A percentile compares a stretch with the other conserved stretches of the same genome.
phyloP scores from a whole-genome alignment of 2,113 vertebrate species.

The Aviceda subcristata region DNA sequence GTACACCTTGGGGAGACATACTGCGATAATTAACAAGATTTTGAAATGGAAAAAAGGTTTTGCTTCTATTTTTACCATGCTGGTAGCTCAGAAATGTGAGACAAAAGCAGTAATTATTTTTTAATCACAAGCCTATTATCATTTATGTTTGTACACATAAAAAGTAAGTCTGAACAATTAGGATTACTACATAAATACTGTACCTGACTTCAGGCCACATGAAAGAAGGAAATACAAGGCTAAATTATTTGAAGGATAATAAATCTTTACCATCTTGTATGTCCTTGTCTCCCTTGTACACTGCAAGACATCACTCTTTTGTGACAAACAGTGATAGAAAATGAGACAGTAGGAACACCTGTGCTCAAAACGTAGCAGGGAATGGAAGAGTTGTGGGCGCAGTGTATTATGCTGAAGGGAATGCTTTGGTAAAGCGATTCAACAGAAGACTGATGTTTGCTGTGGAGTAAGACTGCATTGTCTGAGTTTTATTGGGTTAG shows the following conservation, averaged over 20 bases:
- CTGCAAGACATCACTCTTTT: neutral
- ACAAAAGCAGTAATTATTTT: conserved; percentile 37
- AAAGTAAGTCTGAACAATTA: neutral
- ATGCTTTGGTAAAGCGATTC: neutral
- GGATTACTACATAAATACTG: neutral
- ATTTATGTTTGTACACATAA: conserved; percentile 5
- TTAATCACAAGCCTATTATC: neutral
- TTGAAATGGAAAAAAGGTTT: conserved; percentile 40
- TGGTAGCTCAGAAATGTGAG: neutral
- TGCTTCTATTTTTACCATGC: conserved; percentile 48
- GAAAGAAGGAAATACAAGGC: neutral
- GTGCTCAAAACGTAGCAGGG: neutral
- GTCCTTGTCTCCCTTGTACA: neutral
- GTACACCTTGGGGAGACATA: conserved; percentile 34
- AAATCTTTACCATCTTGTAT: neutral
- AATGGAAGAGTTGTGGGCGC: neutral
- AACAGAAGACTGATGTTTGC: neutral
- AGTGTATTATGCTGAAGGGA: neutral
- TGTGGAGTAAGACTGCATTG: neutral
- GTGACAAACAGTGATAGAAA: neutral
- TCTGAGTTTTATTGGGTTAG: neutral
- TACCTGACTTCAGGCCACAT: neutral
- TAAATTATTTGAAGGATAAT: neutral
- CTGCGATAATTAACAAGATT: conserved; percentile 61
- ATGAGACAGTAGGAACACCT: neutral